Percentiles rank a stretch among this genome's conserved stretches.
Conservation (phyloP, 2,888 invertebrate genomes). For the Andrena dorsata region DNA sequence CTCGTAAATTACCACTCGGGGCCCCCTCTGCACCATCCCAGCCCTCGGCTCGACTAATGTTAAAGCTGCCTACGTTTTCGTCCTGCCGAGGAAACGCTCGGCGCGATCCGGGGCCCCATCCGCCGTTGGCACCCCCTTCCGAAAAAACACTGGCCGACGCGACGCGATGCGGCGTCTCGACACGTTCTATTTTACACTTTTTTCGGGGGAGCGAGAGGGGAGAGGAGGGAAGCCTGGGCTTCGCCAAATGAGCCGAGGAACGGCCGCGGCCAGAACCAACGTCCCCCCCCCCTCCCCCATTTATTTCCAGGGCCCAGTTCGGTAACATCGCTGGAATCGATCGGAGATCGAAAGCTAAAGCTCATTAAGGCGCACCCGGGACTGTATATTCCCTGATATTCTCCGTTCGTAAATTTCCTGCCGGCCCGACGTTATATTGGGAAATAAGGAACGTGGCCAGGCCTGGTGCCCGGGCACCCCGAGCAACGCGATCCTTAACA, state of each 20-base stretch:
- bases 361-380: constrained; percentile 54
- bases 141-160: constrained; percentile 52
- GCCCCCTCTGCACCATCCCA: constrained; percentile 64
- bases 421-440: constrained; percentile 42
- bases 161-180: constrained; percentile 27
- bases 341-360: constrained; percentile 64
- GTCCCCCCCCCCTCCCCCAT: constrained; percentile 1
- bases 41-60: constrained; percentile 69
- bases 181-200: constrained; percentile 63
- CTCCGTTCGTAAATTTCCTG: constrained; percentile 51
- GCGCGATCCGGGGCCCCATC: not conserved
- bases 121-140: constrained; percentile 18
- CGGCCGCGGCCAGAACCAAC: constrained; percentile 15
- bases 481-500: constrained; percentile 52
- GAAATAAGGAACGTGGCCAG: constrained; percentile 51
- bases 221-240: constrained; percentile 10
- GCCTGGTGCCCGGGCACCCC: constrained; percentile 16
- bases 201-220: constrained; percentile 13
- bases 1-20: constrained; percentile 83
- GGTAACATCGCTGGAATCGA: constrained; percentile 46
- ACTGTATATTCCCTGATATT: constrained; percentile 43
- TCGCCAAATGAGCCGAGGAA: constrained; percentile 55
- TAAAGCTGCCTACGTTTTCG: constrained; percentile 78
- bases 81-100: constrained; percentile 75
- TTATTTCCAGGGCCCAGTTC: constrained; percentile 46